Evolutionary conservation across 2,113 vertebrate genomes (phyloP).

Genomic region (Trochalopteron elliotii): DNA sequence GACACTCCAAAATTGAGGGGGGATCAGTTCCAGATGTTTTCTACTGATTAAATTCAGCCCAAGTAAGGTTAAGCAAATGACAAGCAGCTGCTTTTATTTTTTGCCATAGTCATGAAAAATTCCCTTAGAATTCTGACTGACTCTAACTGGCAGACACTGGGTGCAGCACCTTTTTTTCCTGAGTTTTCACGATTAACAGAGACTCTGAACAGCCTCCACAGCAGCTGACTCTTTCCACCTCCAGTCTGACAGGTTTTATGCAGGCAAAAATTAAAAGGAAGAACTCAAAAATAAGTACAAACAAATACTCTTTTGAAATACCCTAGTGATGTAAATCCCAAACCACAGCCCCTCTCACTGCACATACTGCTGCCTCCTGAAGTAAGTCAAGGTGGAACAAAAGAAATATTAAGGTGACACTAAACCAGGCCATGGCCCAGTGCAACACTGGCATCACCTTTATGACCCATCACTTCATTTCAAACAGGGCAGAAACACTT

Average conservation of each 20-base stretch:
- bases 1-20: not conserved
- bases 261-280: not conserved
- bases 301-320: not conserved
- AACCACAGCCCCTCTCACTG: not conserved
- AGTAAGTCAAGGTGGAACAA: not conserved
- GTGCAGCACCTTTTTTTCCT: not conserved
- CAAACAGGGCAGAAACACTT: not conserved
- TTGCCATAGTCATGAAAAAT: not conserved
- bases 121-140: not conserved
- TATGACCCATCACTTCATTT: not conserved
- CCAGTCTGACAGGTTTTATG: not conserved
- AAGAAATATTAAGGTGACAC: not conserved
- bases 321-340: not conserved
- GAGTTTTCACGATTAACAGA: not conserved
- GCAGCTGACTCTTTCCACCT: not conserved
- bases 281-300: not conserved
- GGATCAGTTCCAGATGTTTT: slow-evolving; percentile 55
- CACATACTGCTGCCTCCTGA: not conserved
- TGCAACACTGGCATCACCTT: not conserved
- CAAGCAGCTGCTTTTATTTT: slow-evolving; percentile 27
- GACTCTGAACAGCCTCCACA: not conserved
- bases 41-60: slow-evolving; percentile 3
- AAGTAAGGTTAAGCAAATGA: slow-evolving; percentile 46
- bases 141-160: not conserved
- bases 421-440: not conserved